phyloP scores from a whole-genome alignment of 2,888 invertebrate genomes.

The Atethmia centrago region DNA sequence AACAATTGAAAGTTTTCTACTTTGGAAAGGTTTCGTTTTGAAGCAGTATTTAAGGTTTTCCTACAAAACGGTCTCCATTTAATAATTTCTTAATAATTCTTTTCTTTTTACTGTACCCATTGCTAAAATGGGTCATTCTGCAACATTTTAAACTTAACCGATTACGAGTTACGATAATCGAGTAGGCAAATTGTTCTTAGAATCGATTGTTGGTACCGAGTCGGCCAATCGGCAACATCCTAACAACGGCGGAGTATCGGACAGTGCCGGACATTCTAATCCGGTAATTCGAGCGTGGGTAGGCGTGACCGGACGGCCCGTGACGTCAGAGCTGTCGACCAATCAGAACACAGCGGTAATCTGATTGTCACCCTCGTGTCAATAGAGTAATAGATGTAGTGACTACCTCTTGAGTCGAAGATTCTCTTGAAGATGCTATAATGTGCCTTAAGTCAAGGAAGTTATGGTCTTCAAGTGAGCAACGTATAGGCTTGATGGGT shows the following conservation, averaged over 20 bases:
- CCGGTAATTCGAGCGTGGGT: slow-evolving; percentile 76
- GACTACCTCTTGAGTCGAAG: slow-evolving; percentile 21
- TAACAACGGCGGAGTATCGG: slow-evolving; percentile 40
- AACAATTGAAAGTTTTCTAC: too few species aligned
- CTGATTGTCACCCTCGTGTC: slow-evolving; percentile 83
- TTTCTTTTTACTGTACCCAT: slow-evolving; percentile 16
- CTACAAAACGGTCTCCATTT: not conserved
- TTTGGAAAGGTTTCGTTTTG: not conserved
- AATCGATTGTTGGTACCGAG: slow-evolving; percentile 52
- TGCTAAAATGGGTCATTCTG: slow-evolving; percentile 34
- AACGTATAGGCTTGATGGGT: not conserved
- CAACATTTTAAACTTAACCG: slow-evolving; percentile 36
- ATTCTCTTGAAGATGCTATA: slow-evolving; percentile 16
- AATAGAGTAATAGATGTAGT: slow-evolving; percentile 60
- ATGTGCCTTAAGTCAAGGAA: slow-evolving; percentile 40
- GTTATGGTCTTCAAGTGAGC: slow-evolving; percentile 12
- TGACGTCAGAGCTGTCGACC: slow-evolving; percentile 84
- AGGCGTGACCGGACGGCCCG: slow-evolving; percentile 80
- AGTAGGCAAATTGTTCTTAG: slow-evolving; percentile 59
- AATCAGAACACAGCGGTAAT: slow-evolving; percentile 77
- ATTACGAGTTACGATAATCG: slow-evolving; percentile 45
- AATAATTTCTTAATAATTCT: not conserved
- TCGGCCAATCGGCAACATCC: slow-evolving; percentile 59
- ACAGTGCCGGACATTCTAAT: slow-evolving; percentile 78
- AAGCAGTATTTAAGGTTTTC: not conserved